Evolutionary conservation across 2,113 vertebrate species (phyloP), one percentile per base, ranked within the genome.

Genomic region (Numenius arquata): DNA sequence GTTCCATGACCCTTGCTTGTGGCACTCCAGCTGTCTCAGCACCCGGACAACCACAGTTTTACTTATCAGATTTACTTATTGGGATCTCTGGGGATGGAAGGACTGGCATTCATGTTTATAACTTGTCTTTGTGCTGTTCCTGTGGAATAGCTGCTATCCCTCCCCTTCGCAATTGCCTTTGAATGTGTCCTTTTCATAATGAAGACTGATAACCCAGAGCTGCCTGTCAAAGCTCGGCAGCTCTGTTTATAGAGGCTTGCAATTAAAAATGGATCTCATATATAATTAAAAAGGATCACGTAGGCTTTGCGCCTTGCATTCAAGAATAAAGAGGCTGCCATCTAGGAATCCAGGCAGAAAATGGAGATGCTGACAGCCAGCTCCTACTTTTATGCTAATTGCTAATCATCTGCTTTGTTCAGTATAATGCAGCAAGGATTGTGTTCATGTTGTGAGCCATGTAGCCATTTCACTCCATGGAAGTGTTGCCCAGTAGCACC

Each of bases 271-370:
- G 96, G 96, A 95, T 94, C 96, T 96, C 96, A 95, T 95, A 77
- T 96, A 96, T 97, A 96, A 97, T 97, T 97, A 97, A 96, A 97
- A 96, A 96, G 95, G 96, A 96, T 97, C 95, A 95, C 66, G 89
- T 87, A 96, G 94, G 95, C 95, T 97, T 96, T 95, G 92, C 0
- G 90, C 89, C 86, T 97, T 82, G 77, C 67, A 22, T 97, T 96
- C 91, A 88, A 91, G 94, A 96, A 96, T 92, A 96, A 96, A 96
- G 96, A 95, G 87, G 87, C 96, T 96, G 96, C 96, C 95, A 92
- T 92, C 94, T 92, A 96, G 96, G 96, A 97, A 96, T 95, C 91
- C 96, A 97, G 92, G 96, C 96, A 96, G 95, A 97, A 97, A 96
- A 97, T 92, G 90, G 92, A 95, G 96, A 95, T 85, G 80, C 95